Percentiles rank a stretch among this genome's conserved stretches.
phyloP scores from a whole-genome alignment of 1,140 invertebrate genomes.

The Bombus cullumanus region DNA sequence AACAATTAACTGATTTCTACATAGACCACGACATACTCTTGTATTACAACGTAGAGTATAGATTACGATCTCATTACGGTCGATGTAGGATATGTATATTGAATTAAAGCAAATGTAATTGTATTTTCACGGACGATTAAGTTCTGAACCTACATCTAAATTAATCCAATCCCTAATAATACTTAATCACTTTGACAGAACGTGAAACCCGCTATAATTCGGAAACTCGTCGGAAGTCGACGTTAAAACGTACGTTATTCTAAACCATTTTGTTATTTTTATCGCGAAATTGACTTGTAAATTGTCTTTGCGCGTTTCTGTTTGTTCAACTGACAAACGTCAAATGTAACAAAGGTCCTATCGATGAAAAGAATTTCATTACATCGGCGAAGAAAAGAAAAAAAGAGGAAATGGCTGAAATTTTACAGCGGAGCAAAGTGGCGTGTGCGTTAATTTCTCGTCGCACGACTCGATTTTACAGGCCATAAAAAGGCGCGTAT shows the following conservation, averaged over 20 bases:
- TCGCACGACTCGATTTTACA: neutral
- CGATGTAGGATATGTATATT: neutral
- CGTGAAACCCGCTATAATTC: neutral
- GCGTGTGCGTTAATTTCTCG: neutral
- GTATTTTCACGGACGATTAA: neutral
- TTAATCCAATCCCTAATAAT: neutral
- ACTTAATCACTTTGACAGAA: neutral
- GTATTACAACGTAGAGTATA: neutral
- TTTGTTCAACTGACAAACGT: neutral
- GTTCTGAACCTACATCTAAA: neutral
- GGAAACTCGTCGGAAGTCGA: neutral
- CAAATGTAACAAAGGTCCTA: neutral
- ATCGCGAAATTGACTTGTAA: neutral
- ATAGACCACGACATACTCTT: neutral
- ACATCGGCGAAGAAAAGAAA: neutral
- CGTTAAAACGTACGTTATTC: neutral
- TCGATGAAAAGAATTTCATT: neutral
- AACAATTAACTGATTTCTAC: neutral
- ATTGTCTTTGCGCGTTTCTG: neutral
- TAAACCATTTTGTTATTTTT: neutral
- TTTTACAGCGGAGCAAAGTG: too few species aligned
- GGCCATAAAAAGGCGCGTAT: neutral
- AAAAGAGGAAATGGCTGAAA: neutral
- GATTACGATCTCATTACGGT: neutral
- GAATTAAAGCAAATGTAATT: neutral